Evolutionary conservation across 1,140 invertebrate genomes (phyloP).

Genomic region (Trichonephila inaurata): DNA sequence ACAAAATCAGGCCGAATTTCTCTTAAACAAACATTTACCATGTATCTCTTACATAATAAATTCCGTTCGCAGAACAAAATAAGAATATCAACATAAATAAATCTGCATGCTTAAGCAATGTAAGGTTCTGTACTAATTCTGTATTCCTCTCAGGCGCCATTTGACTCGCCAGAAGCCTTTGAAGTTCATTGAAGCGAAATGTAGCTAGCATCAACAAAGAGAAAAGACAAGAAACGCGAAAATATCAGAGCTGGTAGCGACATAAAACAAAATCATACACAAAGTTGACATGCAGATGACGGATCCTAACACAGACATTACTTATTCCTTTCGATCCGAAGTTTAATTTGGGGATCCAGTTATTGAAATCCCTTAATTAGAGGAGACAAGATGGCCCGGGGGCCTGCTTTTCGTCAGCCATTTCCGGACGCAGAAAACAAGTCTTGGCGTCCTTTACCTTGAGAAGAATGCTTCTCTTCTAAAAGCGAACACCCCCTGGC

Average conservation of each 20-base stretch:
- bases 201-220: neutral
- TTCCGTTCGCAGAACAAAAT: no score
- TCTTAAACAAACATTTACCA: no score
- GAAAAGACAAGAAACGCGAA: neutral
- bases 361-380: slow-evolving; percentile 27
- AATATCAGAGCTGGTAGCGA: neutral
- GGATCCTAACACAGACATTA: neutral
- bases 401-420: slow-evolving; percentile 20
- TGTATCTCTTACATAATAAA: no score
- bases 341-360: slow-evolving; percentile 9
- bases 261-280: neutral
- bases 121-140: no score
- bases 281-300: neutral
- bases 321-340: neutral
- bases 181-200: no score
- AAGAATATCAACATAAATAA: no score
- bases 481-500: slow-evolving; percentile 39
- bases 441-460: slow-evolving; percentile 67
- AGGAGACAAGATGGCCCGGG: neutral
- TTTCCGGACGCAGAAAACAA: slow-evolving; percentile 60
- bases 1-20: no score
- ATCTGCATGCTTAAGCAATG: no score
- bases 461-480: slow-evolving; percentile 48
- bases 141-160: no score
- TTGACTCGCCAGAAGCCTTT: no score